Evolutionary conservation across 2,113 vertebrate species (phyloP), one percentile per base, ranked within the genome.

Genomic region (Laterallus jamaicensis): DNA sequence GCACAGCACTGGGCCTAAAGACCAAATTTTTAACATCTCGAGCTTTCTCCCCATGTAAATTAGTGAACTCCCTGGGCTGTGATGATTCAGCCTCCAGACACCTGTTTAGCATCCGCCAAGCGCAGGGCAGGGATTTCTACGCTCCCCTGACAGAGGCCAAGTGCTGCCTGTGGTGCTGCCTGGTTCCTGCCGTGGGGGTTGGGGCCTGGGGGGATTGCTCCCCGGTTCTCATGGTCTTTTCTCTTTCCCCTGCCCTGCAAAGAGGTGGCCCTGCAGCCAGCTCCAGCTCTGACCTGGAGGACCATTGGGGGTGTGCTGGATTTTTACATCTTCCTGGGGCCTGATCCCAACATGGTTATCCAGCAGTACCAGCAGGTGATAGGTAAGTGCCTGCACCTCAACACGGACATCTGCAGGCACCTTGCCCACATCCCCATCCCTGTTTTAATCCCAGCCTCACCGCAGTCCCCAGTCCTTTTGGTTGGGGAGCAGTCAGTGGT

Each of bases 261-360:
- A 86, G 99, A 99, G 88, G 98, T 99, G 90, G 98, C 90, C 22
- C 98, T 99, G 21, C 99, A 99, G 96, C 99, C 99, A 0, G 96
- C 98, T 24, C 98, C 99, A 0, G 98, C 97, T 11, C 93, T 99
- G 81, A 99, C 99, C 59, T 99, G 99, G 99, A 97, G 99, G 21
- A 98, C 98, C 5, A 98, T 99, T 1, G 99, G 99, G 18, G 99
- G 99, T 5, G 97, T 99, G 77, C 96, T 99, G 63, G 99, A 99
- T 96, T 98, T 99, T 52, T 99, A 99, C 32, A 56, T 99, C 69
- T 99, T 99, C 95, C 96, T 99, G 31, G 99, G 98, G 12, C 98
- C 98, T 0, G 96, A 98, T 90, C 98, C 98, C 25, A 95, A 92
- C 69, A 97, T 98, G 70, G 98, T 98, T 37, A 94, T 98, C 76